Evolutionary conservation across 2,113 vertebrate species (phyloP), one percentile per base, ranked within the genome.

Genomic region (Nettapus auritus): DNA sequence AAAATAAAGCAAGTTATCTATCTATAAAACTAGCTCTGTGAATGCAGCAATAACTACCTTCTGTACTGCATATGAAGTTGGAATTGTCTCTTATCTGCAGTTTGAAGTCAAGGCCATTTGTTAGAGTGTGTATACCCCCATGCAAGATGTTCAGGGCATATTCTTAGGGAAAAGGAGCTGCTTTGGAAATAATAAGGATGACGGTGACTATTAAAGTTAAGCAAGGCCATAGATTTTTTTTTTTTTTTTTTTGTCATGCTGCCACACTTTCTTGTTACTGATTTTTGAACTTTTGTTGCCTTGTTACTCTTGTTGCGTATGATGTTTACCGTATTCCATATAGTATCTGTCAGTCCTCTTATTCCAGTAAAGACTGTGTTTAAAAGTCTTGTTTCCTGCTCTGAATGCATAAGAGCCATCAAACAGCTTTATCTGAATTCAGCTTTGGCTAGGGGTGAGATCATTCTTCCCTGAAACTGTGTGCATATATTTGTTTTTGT

Each of bases 401-500:
- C 40, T 86, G 59, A 83, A 95, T 92, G 83, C 21, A 26, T 88
- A 89, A 66, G 71, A 55, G 33, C 70, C 31, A 83, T 94, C 56
- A 56, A 53, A 29, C 31, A 73, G 46, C 69, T 94, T 77, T 90
- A 88, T 67, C 81, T 60, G 69, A 28, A 73, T 73, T 70, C 29
- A 21, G 91, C 50, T 95, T 83, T 90, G 68, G 20, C 56, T 81
- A 59, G n/a, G 18, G 42, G 26, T 86, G 76, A 94, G 46, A 63
- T 94, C 28, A 81, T 86, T 62, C n/a, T 82, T 92, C 59, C 85
- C 63, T 95, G 87, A 80, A 69, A 88, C 42, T 40, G 68, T 64
- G 59, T 52, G 38, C 56, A 15, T 50, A 11, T 86, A 82, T 95
- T 86, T 93, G 23, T 74, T 95, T 91, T 88, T 94, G 82, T 91